Conservation (phyloP, 2,113 vertebrate genomes). For the Rissa tridactyla region DNA sequence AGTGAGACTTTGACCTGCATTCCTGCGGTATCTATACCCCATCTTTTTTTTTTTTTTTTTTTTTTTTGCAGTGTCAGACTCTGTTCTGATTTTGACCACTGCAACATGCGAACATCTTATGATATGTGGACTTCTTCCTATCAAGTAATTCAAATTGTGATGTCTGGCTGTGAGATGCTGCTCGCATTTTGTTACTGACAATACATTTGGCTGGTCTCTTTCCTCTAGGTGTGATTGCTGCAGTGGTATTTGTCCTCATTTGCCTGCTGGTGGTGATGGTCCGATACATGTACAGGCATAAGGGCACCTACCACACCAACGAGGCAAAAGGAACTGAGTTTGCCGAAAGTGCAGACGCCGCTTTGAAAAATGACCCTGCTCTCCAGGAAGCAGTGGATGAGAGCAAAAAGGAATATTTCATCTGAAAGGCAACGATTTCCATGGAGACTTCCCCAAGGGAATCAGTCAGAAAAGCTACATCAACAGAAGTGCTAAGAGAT, state of each 20-base stretch:
- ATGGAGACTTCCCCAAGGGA: not conserved
- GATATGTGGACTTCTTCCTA: not conserved
- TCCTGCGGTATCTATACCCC: not conserved
- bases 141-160: not conserved
- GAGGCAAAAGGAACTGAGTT: slow-evolving; percentile 88
- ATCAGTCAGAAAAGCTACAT: not conserved
- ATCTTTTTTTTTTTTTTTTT: not conserved
- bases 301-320: slow-evolving; percentile 83
- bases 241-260: slow-evolving; percentile 76
- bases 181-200: not conserved
- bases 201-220: not conserved
- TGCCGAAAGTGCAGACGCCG: slow-evolving; percentile 74
- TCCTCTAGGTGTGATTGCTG: slow-evolving; percentile 72
- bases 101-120: not conserved
- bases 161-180: not conserved
- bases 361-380: slow-evolving; percentile 77
- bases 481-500: not conserved
- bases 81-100: not conserved
- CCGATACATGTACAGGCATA: slow-evolving; percentile 75
- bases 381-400: slow-evolving; percentile 80
- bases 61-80: not conserved
- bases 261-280: slow-evolving; percentile 74
- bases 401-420: slow-evolving; percentile 89
- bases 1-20: not conserved
- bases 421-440: slow-evolving; percentile 70